Conservation (phyloP, 2,113 vertebrate species). For the Camelus dromedarius region DNA sequence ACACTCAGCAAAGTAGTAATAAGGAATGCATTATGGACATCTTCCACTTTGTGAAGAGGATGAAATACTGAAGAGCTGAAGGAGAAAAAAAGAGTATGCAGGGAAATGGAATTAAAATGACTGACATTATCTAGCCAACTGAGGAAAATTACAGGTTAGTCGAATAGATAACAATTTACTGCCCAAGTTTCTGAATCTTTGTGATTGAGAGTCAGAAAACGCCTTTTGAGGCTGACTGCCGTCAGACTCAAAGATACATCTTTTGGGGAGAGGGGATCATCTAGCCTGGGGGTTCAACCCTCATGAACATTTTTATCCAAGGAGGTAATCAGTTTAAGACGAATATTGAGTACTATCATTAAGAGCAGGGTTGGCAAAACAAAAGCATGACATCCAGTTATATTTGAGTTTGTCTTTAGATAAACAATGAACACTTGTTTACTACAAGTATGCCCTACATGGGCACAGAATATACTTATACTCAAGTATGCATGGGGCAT, state of each 20-base stretch:
- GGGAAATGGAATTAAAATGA: slow-evolving; percentile 68
- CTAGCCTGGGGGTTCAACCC: background rate
- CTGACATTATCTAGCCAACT: background rate
- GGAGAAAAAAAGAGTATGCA: background rate
- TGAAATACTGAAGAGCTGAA: background rate
- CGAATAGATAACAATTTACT: slow-evolving; percentile 73
- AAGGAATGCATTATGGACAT: slow-evolving; percentile 62
- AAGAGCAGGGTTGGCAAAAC: background rate
- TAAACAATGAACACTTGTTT: background rate
- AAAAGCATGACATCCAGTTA: background rate
- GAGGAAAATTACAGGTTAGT: slow-evolving; percentile 76
- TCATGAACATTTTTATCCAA: background rate
- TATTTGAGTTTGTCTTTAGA: slow-evolving; percentile 13
- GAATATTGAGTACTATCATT: background rate
- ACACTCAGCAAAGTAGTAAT: slow-evolving; percentile 49
- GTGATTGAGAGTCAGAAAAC: slow-evolving; percentile 47
- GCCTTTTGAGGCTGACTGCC: background rate
- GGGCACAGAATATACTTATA: background rate
- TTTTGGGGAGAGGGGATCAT: background rate
- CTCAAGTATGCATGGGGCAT: background rate
- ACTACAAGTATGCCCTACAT: background rate
- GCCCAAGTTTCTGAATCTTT: background rate
- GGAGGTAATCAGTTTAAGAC: background rate
- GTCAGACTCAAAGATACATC: background rate
- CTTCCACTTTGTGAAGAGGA: slow-evolving; percentile 39